These are phyloP conservation scores for Rousettus madagascariensis DNA, from an alignment of 2,797 vertebrate genomes.

Conservation along the genomic window DNA sequence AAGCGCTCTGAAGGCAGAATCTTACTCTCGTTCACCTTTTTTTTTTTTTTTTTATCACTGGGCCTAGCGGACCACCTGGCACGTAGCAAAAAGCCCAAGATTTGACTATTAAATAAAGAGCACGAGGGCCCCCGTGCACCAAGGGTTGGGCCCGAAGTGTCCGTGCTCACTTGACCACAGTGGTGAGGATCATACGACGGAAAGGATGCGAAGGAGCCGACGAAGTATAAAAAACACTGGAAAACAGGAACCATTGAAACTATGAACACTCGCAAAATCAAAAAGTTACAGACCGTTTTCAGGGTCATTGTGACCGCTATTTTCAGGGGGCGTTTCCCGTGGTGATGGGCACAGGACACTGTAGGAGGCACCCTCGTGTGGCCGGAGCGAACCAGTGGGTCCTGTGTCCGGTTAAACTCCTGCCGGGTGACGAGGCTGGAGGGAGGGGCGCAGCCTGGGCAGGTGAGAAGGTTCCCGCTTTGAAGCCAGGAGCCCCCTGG, in stretches of 20 bases:
- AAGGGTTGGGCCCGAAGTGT: not conserved
- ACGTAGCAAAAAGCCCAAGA: accelerated
- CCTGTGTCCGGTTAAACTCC: not conserved
- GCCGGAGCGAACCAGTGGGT: accelerated
- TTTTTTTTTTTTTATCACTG: no score
- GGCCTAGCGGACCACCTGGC: not conserved
- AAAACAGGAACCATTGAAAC: not conserved
- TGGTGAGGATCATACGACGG: accelerated
- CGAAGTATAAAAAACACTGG: not conserved
- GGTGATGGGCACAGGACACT: accelerated
- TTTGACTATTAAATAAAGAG: not conserved
- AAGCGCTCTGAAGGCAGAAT: not conserved
- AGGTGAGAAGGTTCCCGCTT: not conserved
- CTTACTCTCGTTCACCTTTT: not conserved
- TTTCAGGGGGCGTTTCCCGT: not conserved
- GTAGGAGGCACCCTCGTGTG: accelerated
- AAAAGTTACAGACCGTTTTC: accelerated
- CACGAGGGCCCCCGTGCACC: not conserved
- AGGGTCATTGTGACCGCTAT: accelerated
- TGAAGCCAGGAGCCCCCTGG: not conserved
- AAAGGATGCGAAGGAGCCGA: accelerated
- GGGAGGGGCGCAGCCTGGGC: accelerated
- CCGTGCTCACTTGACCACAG: not conserved
- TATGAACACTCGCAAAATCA: accelerated
- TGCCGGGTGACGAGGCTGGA: accelerated